Conservation (phyloP, 2,113 vertebrate genomes). For the Egretta garzetta region DNA sequence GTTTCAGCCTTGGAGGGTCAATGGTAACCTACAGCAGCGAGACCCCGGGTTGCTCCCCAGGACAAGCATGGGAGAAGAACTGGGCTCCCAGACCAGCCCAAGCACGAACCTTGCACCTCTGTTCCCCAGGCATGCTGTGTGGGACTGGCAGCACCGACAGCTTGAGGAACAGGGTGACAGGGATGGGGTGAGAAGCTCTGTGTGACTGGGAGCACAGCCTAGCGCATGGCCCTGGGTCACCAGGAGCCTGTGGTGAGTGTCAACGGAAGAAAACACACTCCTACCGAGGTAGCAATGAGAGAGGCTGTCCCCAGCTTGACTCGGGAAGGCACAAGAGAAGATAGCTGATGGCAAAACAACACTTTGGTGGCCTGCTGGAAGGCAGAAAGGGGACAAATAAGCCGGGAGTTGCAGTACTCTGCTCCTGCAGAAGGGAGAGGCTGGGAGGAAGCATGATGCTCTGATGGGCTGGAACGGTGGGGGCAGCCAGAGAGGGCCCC, state of each 20-base stretch:
- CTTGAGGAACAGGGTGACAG: neutral
- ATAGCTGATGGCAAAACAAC: neutral
- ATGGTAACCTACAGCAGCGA: neutral
- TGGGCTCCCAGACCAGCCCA: neutral
- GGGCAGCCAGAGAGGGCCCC: neutral
- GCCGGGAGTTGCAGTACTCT: neutral
- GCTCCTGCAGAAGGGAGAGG: neutral
- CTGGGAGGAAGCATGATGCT: neutral
- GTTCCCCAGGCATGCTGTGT: accelerated
- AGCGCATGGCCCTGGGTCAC: accelerated
- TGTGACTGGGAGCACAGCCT: neutral
- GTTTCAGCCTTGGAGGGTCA: neutral
- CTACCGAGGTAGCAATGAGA: accelerated
- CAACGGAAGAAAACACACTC: neutral
- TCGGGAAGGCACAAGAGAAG: neutral
- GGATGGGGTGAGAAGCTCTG: neutral
- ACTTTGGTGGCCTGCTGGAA: neutral
- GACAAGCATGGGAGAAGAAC: neutral
- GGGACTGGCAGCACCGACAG: accelerated
- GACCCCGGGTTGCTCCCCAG: too few relatives aligned
- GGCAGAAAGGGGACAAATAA: neutral
- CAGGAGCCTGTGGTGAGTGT: neutral
- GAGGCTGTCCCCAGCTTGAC: neutral
- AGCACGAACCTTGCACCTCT: neutral
- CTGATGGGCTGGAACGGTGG: accelerated